Conservation (phyloP, 2,888 invertebrate species). For the Nomada fabriciana region DNA sequence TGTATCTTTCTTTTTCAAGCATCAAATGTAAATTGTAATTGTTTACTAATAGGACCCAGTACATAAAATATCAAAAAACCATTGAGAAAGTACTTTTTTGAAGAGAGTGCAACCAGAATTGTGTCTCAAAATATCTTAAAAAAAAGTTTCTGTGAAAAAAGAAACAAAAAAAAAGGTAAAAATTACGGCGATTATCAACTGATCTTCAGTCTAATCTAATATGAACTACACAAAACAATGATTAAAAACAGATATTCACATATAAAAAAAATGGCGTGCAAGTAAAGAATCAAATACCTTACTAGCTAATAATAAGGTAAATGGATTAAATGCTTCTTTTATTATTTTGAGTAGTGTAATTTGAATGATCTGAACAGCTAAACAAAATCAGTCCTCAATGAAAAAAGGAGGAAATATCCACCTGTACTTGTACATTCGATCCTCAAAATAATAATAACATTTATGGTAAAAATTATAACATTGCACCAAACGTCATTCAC, state of each 20-base stretch:
- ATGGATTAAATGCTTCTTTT: not conserved
- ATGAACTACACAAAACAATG: slow-evolving; percentile 18
- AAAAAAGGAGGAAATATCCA: not conserved
- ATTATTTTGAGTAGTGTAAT: slow-evolving; percentile 1
- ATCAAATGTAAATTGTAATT: not conserved
- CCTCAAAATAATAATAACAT: slow-evolving; percentile 18
- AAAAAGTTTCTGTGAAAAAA: slow-evolving; percentile 59
- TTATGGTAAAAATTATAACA: slow-evolving; percentile 30
- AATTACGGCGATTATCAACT: slow-evolving; percentile 64
- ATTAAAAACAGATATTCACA: not conserved
- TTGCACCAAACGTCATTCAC: slow-evolving; percentile 38
- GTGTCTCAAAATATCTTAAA: slow-evolving; percentile 34
- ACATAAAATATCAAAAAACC: slow-evolving; percentile 2
- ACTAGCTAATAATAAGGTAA: not conserved
- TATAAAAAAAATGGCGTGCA: not conserved
- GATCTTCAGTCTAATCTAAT: slow-evolving; percentile 46
- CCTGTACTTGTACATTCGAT: slow-evolving; percentile 3
- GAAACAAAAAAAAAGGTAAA: not conserved
- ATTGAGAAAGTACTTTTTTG: slow-evolving; percentile 27
- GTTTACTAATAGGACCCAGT: not conserved
- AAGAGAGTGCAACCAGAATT: slow-evolving; percentile 54
- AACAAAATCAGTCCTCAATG: not conserved
- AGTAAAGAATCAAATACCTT: not conserved
- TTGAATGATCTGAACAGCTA: slow-evolving; percentile 20
- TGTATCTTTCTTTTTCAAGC: slow-evolving; percentile 1